Evolutionary conservation across 2,888 invertebrate genomes (phyloP).

Genomic region (Globia sparganii): DNA sequence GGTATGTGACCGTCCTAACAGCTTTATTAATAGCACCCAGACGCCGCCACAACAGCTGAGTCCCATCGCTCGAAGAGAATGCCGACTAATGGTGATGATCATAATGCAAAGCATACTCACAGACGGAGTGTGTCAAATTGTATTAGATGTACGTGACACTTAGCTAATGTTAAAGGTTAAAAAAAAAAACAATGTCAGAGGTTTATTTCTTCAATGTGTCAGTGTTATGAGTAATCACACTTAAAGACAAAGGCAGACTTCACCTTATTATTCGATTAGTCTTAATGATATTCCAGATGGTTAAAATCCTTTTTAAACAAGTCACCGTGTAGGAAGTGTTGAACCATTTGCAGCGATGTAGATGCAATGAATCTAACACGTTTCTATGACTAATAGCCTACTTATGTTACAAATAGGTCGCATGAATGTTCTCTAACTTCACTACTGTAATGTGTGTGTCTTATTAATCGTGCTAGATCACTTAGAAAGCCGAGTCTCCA

Average conservation of each 20-base stretch:
- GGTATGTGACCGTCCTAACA: constrained; percentile 57
- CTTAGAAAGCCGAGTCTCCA: neutral
- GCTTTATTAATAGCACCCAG: constrained; percentile 70
- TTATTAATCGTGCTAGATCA: constrained; percentile 8
- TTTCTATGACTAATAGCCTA: constrained; percentile 52
- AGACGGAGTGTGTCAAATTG: constrained; percentile 52
- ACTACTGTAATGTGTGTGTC: constrained; percentile 9
- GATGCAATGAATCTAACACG: constrained; percentile 38
- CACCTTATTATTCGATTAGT: constrained; percentile 43
- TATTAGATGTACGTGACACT: constrained; percentile 47
- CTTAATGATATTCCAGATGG: constrained; percentile 48
- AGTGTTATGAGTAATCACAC: constrained; percentile 12
- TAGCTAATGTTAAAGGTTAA: constrained; percentile 35
- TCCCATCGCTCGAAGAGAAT: constrained; percentile 53
- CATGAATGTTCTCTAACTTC: constrained; percentile 13
- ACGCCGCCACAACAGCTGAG: constrained; percentile 71
- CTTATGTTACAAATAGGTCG: constrained; percentile 25
- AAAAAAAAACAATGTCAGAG: constrained; percentile 31
- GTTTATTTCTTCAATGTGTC: constrained; percentile 34
- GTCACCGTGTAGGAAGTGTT: constrained; percentile 47
- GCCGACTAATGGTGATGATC: constrained; percentile 63
- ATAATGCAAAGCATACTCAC: constrained; percentile 52
- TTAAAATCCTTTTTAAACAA: constrained; percentile 33
- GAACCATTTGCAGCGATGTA: constrained; percentile 32
- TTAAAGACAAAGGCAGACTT: constrained; percentile 34